Conservation (phyloP, 2,888 invertebrate genomes). For the Drosophila gaucha region DNA sequence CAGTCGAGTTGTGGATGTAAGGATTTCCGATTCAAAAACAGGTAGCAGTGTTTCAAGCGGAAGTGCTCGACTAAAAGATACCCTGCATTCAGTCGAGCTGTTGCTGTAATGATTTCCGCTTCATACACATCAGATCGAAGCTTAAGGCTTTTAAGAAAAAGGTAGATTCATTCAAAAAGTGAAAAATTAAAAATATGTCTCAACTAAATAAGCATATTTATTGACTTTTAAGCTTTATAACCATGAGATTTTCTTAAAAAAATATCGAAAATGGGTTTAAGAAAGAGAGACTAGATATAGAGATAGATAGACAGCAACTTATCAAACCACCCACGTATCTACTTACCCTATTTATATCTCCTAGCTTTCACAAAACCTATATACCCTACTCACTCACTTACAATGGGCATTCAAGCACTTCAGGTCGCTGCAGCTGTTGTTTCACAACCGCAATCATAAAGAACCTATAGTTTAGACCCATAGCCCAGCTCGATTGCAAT, state of each 20-base stretch:
- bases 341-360: background rate
- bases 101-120: background rate
- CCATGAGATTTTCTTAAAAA: too few species aligned
- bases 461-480: conserved; percentile 29
- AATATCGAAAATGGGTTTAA: too few species aligned
- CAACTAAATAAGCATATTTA: too few species aligned
- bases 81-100: background rate
- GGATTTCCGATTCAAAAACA: conserved; percentile 26
- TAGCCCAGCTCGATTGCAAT: conserved; percentile 43
- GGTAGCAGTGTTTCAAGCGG: background rate
- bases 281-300: too few species aligned
- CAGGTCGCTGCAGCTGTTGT: conserved; percentile 57
- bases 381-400: background rate
- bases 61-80: background rate
- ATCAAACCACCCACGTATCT: background rate
- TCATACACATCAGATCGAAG: too few species aligned
- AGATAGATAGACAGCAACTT: too few species aligned
- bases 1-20: background rate
- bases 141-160: too few species aligned
- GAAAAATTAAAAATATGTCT: too few species aligned
- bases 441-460: conserved; percentile 31
- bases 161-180: too few species aligned
- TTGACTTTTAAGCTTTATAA: too few species aligned
- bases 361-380: background rate
- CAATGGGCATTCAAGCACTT: conserved; percentile 11